Evolutionary conservation across 2,797 vertebrate genomes (phyloP).

Genomic region (Pangasius larnaudii): DNA sequence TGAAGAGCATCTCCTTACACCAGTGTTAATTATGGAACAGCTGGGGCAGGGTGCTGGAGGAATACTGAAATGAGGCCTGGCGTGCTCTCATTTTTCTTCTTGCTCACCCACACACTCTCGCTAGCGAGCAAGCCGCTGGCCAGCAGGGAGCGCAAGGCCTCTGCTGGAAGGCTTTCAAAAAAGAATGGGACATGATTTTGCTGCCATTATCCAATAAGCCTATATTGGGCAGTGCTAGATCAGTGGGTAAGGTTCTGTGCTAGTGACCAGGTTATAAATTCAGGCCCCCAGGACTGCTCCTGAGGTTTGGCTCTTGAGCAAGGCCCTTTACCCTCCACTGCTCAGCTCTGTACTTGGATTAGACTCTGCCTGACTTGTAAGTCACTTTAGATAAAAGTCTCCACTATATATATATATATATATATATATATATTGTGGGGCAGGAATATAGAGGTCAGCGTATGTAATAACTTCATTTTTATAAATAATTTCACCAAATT

Average conservation of each 20-base stretch:
- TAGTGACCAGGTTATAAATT: conserved; percentile 25
- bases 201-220: conserved; percentile 24
- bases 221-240: conserved; percentile 10
- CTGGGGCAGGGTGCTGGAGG: conserved; percentile 72
- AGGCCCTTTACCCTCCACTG: not conserved
- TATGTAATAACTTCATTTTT: not conserved
- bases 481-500: not conserved
- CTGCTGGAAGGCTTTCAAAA: conserved; percentile 50
- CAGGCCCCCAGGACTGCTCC: not conserved
- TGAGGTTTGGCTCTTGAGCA: not conserved
- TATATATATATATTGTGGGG: no score
- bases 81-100: conserved; percentile 41
- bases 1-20: conserved; percentile 80
- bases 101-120: conserved; percentile 32
- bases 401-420: not conserved
- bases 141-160: conserved; percentile 73
- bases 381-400: not conserved
- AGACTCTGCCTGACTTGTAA: not conserved
- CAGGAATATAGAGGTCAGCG: not conserved
- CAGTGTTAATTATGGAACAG: conserved; percentile 82
- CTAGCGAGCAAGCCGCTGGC: conserved; percentile 56
- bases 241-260: not conserved
- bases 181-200: conserved; percentile 47
- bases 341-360: not conserved
- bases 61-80: conserved; percentile 58